Evolutionary conservation across 2,888 invertebrate species (phyloP), one percentile per base, ranked within the genome.

Genomic region (Morpho deidamia): DNA sequence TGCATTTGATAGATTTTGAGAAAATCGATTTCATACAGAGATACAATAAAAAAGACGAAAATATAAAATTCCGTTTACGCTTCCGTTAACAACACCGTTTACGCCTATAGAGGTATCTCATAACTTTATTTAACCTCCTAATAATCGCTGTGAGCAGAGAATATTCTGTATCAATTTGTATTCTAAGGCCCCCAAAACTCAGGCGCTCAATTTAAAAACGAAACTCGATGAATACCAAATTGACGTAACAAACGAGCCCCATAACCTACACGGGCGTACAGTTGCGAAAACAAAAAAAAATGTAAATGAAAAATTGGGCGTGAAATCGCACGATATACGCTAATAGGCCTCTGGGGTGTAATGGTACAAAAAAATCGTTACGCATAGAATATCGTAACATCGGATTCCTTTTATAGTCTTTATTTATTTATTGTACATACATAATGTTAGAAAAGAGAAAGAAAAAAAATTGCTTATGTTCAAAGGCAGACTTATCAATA

Each of bases 331-430:
- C 61, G 58, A 59, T 63, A 63, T 49, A 53, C 55, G 59, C 59
- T 63, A 66, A 66, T 60, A 61, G 61, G 58, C 60, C 66, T 58
- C 63, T 23, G 47, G 64, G 60, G 64, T 51, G 53, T 58, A 53
- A 60, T 64, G 43, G 59, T 45, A 61, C 53, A 44, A 46, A 41
- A 55, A 52, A 58, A 50, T 43, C 43, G 43, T 34, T 44, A 44
- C 47, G 37, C 46, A 53, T 47, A 50, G 50, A 49, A 50, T 55
- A 49, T 49, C 55, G 44, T 48, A 39, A 35, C 47, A 49, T 55
- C 45, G 42, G 41, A 40, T 53, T 54, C 47, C 34, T 44, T 57
- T 57, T 46, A 53, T 41, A 12, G 41, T 7, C 41, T 56, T 54
- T 58, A n/a, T n/a, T n/a, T n/a, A n/a, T n/a, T n/a, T n/a, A n/a